These are phyloP conservation scores for Cynopterus sphinx DNA, from an alignment of 2,797 vertebrate genomes.

Conservation along the genomic window DNA sequence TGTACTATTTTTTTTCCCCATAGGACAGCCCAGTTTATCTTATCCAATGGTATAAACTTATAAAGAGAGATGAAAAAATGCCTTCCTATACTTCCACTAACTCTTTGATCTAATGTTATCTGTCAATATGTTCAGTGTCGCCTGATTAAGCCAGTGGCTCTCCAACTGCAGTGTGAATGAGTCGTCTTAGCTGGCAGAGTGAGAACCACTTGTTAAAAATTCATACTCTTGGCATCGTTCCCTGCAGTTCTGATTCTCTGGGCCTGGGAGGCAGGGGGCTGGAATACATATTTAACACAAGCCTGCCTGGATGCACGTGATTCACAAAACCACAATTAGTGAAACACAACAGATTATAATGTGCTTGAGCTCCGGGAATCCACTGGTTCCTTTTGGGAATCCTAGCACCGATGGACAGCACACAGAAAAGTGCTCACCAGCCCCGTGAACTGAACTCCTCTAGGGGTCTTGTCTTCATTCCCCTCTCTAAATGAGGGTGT, in stretches of 20 bases:
- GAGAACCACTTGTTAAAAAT: slow-evolving; percentile 12
- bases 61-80: slow-evolving; percentile 28
- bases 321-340: background rate
- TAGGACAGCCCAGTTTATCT: background rate
- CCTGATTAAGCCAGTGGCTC: slow-evolving; percentile 5
- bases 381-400: background rate
- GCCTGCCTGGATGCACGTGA: background rate
- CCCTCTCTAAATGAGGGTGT: background rate
- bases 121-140: slow-evolving; percentile 41
- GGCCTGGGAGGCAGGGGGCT: background rate
- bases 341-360: background rate
- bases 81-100: slow-evolving; percentile 1
- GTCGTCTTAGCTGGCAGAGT: background rate
- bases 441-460: background rate
- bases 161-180: slow-evolving; percentile 29
- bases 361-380: background rate
- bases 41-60: background rate
- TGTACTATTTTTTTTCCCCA: background rate
- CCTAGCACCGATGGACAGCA: background rate
- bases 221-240: slow-evolving; percentile 28
- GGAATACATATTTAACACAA: slow-evolving; percentile 28
- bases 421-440: background rate
- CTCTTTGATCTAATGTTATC: slow-evolving; percentile 35
- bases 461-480: background rate
- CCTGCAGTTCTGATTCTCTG: slow-evolving; percentile 38